Evolutionary conservation across 2,888 invertebrate genomes (phyloP).

Genomic region (Vannuccia rotundouncinata): DNA sequence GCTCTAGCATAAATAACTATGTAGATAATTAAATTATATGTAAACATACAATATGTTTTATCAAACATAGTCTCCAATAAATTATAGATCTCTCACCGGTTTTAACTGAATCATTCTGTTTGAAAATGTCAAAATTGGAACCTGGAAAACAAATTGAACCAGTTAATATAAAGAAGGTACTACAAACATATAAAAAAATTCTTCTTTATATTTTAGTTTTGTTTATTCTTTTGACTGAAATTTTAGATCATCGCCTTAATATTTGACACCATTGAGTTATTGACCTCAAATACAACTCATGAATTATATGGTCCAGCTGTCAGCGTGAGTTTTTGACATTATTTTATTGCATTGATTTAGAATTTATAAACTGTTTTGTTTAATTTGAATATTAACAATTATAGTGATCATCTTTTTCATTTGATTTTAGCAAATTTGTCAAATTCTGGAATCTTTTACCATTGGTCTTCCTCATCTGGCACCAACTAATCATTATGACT

Average conservation of each 20-base stretch:
- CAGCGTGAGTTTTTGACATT: neutral
- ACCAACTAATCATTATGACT: neutral
- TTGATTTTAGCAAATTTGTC: neutral
- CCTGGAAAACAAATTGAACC: neutral
- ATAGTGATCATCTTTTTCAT: no score
- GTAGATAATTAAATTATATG: no score
- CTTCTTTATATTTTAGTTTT: neutral
- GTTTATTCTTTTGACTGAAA: neutral
- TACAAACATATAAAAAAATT: neutral
- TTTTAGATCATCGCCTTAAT: neutral
- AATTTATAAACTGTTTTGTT: neutral
- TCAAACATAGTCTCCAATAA: neutral
- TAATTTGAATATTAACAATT: no score
- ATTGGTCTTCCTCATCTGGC: neutral
- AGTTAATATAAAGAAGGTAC: neutral
- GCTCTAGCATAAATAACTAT: no score
- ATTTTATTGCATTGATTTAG: neutral
- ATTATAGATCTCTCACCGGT: neutral
- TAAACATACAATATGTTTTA: no score
- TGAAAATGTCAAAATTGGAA: neutral
- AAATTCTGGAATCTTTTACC: neutral
- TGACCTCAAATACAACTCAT: neutral
- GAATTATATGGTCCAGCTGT: neutral
- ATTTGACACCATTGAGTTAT: neutral
- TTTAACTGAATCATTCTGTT: neutral